Percentiles rank a stretch among this genome's conserved stretches.
Conservation (phyloP, 2,888 invertebrate genomes). For the Polyommatus icarus region DNA sequence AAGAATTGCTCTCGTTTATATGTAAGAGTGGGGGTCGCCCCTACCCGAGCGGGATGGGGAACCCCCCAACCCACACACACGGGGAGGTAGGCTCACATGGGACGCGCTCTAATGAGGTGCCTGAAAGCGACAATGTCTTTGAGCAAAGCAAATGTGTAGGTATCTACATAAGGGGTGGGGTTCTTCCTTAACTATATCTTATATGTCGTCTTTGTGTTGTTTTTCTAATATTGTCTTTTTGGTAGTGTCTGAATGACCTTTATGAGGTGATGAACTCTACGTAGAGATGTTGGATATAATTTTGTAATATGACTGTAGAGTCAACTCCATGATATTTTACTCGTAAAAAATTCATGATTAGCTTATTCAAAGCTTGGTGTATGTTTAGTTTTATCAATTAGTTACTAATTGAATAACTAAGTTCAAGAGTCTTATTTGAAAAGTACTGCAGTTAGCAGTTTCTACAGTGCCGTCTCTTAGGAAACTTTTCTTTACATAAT, state of each 20-base stretch:
- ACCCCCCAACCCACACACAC: slow-evolving; percentile 34
- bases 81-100: slow-evolving; percentile 75
- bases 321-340: neutral
- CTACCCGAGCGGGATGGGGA: slow-evolving; percentile 33
- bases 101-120: slow-evolving; percentile 81
- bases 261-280: neutral
- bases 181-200: slow-evolving; percentile 51
- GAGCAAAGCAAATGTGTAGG: slow-evolving; percentile 79
- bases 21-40: slow-evolving; percentile 51
- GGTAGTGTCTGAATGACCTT: neutral
- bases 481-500: neutral
- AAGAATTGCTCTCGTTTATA: slow-evolving; percentile 71
- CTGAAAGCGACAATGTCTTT: slow-evolving; percentile 81
- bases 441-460: neutral
- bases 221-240: slow-evolving; percentile 3
- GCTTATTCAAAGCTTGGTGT: neutral
- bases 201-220: slow-evolving; percentile 36
- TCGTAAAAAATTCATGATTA: neutral
- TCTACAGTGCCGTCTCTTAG: neutral
- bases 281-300: neutral
- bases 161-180: slow-evolving; percentile 74
- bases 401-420: neutral
- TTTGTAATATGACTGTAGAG: neutral
- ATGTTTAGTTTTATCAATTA: neutral
- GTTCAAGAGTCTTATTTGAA: neutral